Conservation (phyloP, 2,113 vertebrate genomes). For the Leucopsar rothschildi region DNA sequence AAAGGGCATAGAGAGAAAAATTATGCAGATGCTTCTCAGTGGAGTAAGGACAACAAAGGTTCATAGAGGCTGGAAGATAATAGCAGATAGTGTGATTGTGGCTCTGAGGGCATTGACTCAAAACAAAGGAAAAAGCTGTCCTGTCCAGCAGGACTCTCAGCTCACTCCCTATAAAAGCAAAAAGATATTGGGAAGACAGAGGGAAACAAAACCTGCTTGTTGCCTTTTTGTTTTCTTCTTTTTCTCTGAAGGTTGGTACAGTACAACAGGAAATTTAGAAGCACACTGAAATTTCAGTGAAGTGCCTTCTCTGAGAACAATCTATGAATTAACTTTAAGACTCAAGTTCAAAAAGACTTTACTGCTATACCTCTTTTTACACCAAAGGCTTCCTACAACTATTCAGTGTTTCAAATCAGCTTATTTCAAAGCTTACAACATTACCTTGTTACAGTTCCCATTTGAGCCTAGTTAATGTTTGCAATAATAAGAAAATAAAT, state of each 20-base stretch:
- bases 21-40: not conserved
- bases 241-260: not conserved
- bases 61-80: not conserved
- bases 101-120: not conserved
- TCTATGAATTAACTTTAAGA: not conserved
- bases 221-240: not conserved
- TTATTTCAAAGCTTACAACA: not conserved
- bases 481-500: not conserved
- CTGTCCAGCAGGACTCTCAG: not conserved
- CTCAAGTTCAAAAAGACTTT: not conserved
- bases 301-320: not conserved
- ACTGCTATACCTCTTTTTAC: not conserved
- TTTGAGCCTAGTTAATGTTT: not conserved
- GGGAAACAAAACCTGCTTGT: not conserved
- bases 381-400: not conserved
- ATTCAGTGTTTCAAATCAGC: not conserved
- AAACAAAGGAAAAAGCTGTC: not conserved
- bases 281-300: not conserved
- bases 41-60: not conserved
- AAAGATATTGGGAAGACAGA: not conserved
- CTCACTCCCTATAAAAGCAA: not conserved
- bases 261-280: not conserved
- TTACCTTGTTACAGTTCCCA: not conserved
- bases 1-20: not conserved
- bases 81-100: not conserved